Base-by-base conservation (phyloP, 2,113 vertebrate genomes). In the Rhynchomys soricoides region DNA sequence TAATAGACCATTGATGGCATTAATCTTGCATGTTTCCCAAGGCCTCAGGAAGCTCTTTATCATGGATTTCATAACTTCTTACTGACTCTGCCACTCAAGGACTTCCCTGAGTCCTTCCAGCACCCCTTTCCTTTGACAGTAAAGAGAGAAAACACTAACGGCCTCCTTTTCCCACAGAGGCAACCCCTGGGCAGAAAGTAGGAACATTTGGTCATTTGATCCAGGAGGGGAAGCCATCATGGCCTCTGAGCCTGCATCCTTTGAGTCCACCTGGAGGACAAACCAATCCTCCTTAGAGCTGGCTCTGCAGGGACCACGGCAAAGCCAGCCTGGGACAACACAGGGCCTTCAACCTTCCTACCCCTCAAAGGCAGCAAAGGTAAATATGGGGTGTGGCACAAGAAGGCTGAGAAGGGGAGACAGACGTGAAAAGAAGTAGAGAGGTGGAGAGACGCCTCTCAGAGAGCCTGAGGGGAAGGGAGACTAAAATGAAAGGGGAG, bases 181-280 rank as follows among this genome's bases (percentile, higher is more conserved):
- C 50, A 75, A 10, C 12, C 1, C 68, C 19, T 24, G 89, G 19
- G 0, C 59, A 31, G 22, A 37, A 45, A 59, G 24, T 19, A 1
- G 37, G 24, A 19, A 4, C 7, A 4, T 3, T 0, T 19, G 0
- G 0, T 59, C 73, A 40, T 40, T 5, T 0, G 4, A 29, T 83
- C 40, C 19, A 45, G 78, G 8, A 31, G 3, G 68, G 68, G 40
- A 88, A 50, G 64, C 29, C 57, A 37, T 48, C 21, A 10, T 1
- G 31, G 21, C 57, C n/a, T 43, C n/a, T 15, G 45, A 71, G 22
- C 40, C 62, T 22, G 86, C 13, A 50, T 34, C 87, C 59, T 57
- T 16, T 8, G 34, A 21, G 15, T 26, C 70, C 29, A 16, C 75
- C 55, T n/a, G 34, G 31, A 0, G 9, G 17, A 75, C 62, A 79